Evolutionary conservation across 2,113 vertebrate species (phyloP).

Genomic region (Zeus faber): DNA sequence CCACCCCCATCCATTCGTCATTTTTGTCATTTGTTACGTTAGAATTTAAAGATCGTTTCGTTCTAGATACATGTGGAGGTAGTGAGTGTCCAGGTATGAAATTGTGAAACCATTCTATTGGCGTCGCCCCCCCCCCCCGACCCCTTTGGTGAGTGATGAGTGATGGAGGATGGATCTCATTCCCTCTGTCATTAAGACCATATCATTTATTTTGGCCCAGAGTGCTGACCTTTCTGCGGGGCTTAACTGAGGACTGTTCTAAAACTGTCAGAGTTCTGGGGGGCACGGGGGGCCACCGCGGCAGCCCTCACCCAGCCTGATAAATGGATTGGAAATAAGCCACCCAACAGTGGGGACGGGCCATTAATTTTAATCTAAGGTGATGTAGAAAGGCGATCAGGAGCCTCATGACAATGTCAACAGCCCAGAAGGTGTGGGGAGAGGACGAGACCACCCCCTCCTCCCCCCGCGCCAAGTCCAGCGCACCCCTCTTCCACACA

Average conservation of each 20-base stretch:
- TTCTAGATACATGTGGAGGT: slow-evolving; percentile 45
- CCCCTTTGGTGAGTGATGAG: slow-evolving; percentile 46
- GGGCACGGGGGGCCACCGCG: slow-evolving; percentile 76
- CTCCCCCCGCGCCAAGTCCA: slow-evolving; percentile 8
- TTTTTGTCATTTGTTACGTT: too few species aligned
- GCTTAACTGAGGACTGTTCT: slow-evolving; percentile 76
- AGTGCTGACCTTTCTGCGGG: slow-evolving; percentile 84
- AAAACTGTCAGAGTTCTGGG: slow-evolving; percentile 82
- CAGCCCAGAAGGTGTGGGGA: slow-evolving; percentile 85
- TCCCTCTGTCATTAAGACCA: slow-evolving; percentile 78
- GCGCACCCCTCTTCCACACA: slow-evolving; percentile 31
- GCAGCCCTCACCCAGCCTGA: slow-evolving; percentile 82
- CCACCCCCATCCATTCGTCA: too few species aligned
- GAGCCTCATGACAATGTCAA: slow-evolving; percentile 88
- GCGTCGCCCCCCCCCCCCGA: slow-evolving; percentile 48
- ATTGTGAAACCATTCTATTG: slow-evolving; percentile 42
- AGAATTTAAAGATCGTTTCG: too few species aligned
- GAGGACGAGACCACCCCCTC: slow-evolving; percentile 69
- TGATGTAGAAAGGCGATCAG: slow-evolving; percentile 88
- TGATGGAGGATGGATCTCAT: slow-evolving; percentile 71
- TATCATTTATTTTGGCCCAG: slow-evolving; percentile 79
- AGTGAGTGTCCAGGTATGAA: slow-evolving; percentile 62
- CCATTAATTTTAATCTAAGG: slow-evolving; percentile 99
- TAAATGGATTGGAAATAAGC: slow-evolving; percentile 96
- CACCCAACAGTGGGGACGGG: slow-evolving; percentile 86